Evolutionary conservation across 2,113 vertebrate species (phyloP).

Genomic region (Maccullochella peelii): DNA sequence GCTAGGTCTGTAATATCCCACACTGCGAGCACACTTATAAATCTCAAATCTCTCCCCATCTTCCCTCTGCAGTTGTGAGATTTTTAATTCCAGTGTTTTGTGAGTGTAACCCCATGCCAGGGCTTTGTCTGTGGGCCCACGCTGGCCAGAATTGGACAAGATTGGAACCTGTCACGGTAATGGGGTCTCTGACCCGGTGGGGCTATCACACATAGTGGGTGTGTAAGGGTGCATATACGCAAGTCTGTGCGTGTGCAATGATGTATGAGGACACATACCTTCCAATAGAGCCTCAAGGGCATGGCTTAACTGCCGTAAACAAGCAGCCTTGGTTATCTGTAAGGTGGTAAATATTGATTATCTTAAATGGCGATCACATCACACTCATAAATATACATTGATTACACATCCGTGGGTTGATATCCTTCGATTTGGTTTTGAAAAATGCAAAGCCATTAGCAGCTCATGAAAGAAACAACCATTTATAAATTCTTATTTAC

Average conservation of each 20-base stretch:
- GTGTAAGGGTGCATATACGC: conserved; percentile 42
- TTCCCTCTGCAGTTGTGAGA: conserved; percentile 29
- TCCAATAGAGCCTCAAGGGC: conserved; percentile 68
- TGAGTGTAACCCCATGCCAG: conserved; percentile 55
- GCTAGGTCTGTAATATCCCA: conserved; percentile 49
- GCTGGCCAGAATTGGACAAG: conserved; percentile 69
- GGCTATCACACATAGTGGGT: conserved; percentile 40
- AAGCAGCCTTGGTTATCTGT: conserved; percentile 65
- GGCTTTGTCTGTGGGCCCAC: conserved; percentile 57
- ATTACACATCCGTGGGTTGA: conserved; percentile 68
- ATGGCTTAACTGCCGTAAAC: conserved; percentile 63
- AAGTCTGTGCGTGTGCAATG: conserved; percentile 36
- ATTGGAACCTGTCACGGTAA: conserved; percentile 77
- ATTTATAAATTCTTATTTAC: conserved; percentile 59
- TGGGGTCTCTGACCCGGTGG: conserved; percentile 73
- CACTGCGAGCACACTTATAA: conserved; percentile 40
- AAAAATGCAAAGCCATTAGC: conserved; percentile 60
- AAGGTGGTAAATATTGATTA: conserved; percentile 73
- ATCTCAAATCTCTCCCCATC: conserved; percentile 47
- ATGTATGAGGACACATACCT: conserved; percentile 57
- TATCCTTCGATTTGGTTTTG: conserved; percentile 64
- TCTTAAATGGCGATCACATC: conserved; percentile 69
- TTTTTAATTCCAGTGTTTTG: conserved; percentile 53
- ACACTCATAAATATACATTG: conserved; percentile 75
- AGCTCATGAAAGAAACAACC: conserved; percentile 28